Evolutionary conservation across 2,888 invertebrate species (phyloP).

Genomic region (Noctua pronuba): DNA sequence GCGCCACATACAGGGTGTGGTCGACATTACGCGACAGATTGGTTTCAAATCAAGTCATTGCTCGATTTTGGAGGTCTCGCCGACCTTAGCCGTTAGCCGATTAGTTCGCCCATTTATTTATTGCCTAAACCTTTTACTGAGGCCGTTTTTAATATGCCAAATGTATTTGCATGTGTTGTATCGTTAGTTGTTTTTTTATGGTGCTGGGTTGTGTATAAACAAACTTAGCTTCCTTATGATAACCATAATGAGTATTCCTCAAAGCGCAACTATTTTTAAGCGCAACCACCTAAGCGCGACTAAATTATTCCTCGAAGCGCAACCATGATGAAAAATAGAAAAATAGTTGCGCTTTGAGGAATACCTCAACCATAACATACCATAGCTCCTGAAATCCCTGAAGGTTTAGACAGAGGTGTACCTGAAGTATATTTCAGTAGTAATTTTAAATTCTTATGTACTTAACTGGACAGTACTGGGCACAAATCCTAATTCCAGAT

Average conservation of each 20-base stretch:
- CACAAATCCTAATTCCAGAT: neutral
- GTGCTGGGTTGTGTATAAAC: neutral
- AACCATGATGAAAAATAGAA: no score
- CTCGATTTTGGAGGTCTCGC: slow-evolving; percentile 70
- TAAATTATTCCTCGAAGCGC: no score
- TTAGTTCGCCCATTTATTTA: slow-evolving; percentile 41
- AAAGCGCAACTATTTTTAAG: no score
- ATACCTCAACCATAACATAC: neutral
- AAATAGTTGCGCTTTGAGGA: no score
- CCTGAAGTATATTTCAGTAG: neutral
- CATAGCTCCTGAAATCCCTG: neutral
- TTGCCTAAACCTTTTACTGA: slow-evolving; percentile 52
- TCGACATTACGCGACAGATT: slow-evolving; percentile 58
- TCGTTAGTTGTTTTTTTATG: neutral
- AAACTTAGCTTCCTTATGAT: neutral
- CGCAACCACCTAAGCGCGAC: no score
- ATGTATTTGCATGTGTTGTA: slow-evolving; percentile 16
- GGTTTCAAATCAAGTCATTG: slow-evolving; percentile 50
- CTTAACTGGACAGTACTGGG: no score
- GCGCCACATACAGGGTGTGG: slow-evolving; percentile 68
- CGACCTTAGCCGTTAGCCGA: slow-evolving; percentile 58
- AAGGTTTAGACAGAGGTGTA: neutral
- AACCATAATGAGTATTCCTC: no score
- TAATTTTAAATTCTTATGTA: neutral
- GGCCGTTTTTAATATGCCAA: slow-evolving; percentile 33